Evolutionary conservation across 2,113 vertebrate species (phyloP), one percentile per base, ranked within the genome.

Genomic region (Megaceryle maxima): DNA sequence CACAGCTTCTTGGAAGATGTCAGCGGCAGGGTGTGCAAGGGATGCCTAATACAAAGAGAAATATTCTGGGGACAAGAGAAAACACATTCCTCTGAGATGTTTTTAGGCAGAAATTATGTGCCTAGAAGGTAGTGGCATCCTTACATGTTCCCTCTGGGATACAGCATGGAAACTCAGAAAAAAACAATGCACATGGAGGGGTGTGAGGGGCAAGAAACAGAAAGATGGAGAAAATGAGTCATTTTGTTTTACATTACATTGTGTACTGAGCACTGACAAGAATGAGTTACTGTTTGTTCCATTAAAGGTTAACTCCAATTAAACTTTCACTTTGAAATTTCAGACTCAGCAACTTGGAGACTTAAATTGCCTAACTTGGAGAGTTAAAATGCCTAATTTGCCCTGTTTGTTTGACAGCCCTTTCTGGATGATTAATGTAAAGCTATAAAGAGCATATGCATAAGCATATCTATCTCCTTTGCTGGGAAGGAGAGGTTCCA

Each of bases 371-470:
- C 57, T 64, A 72, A 91, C 62, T 51, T 79, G 46, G 76, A 79
- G 67, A 68, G 24, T 51, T 60, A 78, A 81, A 87, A 68, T 33
- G 43, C 66, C 28, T 63, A 56, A 60, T 19, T 76, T 66, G 28
- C n/a, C 24, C 14, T 1, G 3, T 75, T 10, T 85, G 66, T 81
- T 64, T 89, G 87, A 73, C 91, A 96, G 39, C 16, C 51, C 59
- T 55, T 83, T 77, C 70, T 83, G 67, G 44, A 46, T 95, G 94
- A 96, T 80, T 85, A 70, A 91, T 83, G 59, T 55, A 74, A 91
- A 74, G 21, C 62, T 74, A 83, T 67, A 62, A 94, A 85, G 29
- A 69, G 13, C 31, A 76, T 91, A 89, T 89, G 77, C 66, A 41
- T 75, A 59, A 73, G 41, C 46, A 28, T 85, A 82, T 53, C 63